A percentile compares a stretch with the other conserved stretches of the same genome.
These are phyloP conservation scores for Dysidea cf. avara DNA, from an alignment of 37 sponge, comb jelly and placozoan species.

Conservation along the genomic window DNA sequence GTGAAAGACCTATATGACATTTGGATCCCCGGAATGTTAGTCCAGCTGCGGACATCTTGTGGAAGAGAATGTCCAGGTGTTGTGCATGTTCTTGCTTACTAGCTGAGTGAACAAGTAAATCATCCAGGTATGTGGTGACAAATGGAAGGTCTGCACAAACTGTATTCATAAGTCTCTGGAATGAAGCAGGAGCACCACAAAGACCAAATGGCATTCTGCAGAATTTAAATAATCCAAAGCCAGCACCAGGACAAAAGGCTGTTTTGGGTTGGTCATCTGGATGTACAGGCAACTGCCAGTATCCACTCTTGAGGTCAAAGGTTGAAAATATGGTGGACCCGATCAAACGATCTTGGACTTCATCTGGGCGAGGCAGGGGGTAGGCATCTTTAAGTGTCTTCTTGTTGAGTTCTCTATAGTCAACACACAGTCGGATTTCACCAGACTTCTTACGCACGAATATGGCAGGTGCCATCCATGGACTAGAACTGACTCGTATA, in stretches of 20 bases:
- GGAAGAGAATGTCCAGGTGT: constrained; percentile 8
- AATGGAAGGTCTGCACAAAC: constrained; percentile 2
- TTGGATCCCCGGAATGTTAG: constrained; percentile 12
- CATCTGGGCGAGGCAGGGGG: constrained; percentile 19
- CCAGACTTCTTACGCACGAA: constrained; percentile 1
- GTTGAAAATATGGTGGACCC: neutral
- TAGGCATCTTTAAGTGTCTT: constrained; percentile 7
- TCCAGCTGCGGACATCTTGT: neutral
- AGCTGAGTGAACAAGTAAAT: constrained; percentile 12
- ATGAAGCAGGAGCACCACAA: constrained; percentile 7
- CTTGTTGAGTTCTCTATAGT: neutral
- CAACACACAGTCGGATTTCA: constrained; percentile 3
- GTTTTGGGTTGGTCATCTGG: constrained; percentile 4
- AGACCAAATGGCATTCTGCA: constrained; percentile 22
- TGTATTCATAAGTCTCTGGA: constrained; percentile 23
- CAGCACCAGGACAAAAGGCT: constrained; percentile 28
- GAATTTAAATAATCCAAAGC: constrained; percentile 13
- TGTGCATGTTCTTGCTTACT: neutral
- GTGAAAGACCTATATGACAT: constrained; percentile 10
- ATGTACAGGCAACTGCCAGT: constrained; percentile 13
- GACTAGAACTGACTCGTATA: neutral
- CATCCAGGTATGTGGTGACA: constrained; percentile 12
- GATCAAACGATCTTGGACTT: neutral
- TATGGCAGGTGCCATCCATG: too few relatives aligned
- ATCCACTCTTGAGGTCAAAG: constrained; percentile 13